Percentiles rank a stretch among this genome's conserved stretches.
Conservation (phyloP, 2,113 vertebrate species). For the Rynchops niger region DNA sequence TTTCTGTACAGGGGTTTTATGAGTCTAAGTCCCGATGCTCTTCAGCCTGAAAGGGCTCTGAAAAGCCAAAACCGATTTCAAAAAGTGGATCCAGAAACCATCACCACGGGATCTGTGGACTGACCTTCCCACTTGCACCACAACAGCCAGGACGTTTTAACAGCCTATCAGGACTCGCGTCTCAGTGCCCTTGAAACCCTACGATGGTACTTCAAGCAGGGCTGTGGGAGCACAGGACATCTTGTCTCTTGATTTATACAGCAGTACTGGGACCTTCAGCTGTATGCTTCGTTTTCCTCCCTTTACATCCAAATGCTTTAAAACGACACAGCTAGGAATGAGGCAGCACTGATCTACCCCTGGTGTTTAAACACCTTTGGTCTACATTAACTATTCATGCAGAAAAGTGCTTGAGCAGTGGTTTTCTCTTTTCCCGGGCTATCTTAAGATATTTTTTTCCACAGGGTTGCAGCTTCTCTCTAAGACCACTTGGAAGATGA, state of each 20-base stretch:
- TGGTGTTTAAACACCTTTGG: not conserved
- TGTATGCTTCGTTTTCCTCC: not conserved
- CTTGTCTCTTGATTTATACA: not conserved
- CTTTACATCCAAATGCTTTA: not conserved
- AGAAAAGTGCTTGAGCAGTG: not conserved
- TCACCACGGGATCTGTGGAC: not conserved
- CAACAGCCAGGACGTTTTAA: not conserved
- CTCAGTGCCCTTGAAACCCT: not conserved
- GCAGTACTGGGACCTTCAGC: not conserved
- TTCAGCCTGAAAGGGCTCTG: not conserved
- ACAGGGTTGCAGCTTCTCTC: not conserved
- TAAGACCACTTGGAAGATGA: not conserved
- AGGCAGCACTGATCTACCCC: not conserved
- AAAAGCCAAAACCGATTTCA: not conserved
- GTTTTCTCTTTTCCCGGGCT: not conserved
- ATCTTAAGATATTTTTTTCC: not conserved
- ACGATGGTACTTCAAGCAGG: not conserved
- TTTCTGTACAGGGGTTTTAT: not conserved
- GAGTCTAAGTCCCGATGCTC: not conserved
- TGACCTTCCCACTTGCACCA: not conserved
- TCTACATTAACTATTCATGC: not conserved
- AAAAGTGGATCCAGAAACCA: not conserved
- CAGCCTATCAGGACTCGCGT: not conserved
- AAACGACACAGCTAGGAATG: not conserved
- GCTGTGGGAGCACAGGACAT: not conserved